These are phyloP conservation scores for Drosophila austrosaltans DNA, from an alignment of 2,888 invertebrate genomes.

Conservation along the genomic window DNA sequence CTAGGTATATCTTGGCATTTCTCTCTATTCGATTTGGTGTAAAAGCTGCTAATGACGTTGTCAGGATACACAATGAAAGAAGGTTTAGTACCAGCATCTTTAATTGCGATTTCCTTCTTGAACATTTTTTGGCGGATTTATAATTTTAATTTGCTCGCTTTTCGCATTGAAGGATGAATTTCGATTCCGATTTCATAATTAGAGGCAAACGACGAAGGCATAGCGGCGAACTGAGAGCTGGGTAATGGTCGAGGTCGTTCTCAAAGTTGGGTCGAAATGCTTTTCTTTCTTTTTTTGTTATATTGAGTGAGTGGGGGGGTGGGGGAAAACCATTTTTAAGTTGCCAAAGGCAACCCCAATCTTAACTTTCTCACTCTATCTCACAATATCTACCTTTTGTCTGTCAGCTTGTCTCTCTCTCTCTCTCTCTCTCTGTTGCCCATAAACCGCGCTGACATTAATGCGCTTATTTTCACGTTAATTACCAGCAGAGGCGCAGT, in stretches of 20 bases:
- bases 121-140: conserved; percentile 71
- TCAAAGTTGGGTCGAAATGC: conserved; percentile 21
- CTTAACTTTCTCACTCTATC: not conserved
- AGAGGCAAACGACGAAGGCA: conserved; percentile 29
- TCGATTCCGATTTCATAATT: conserved; percentile 72
- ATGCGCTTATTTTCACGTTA: conserved; percentile 76
- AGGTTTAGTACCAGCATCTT: conserved; percentile 42
- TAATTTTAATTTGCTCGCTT: conserved; percentile 76
- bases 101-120: conserved; percentile 67
- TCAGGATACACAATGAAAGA: conserved; percentile 36
- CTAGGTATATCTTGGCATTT: not conserved
- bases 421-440: not conserved
- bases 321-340: conserved; percentile 36
- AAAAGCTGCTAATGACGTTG: conserved; percentile 77
- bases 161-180: conserved; percentile 51
- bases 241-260: not conserved
- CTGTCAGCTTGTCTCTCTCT: conserved; percentile 1
- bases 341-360: conserved; percentile 39
- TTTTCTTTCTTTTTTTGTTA: not conserved
- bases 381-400: not conserved
- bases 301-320: not conserved
- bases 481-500: conserved; percentile 66
- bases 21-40: conserved; percentile 40
- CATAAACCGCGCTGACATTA: conserved; percentile 48
- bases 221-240: not conserved